A percentile compares a stretch with the other conserved stretches of the same genome.
Evolutionary conservation across 2,797 vertebrate species (phyloP).

Genomic region (Periparus ater): DNA sequence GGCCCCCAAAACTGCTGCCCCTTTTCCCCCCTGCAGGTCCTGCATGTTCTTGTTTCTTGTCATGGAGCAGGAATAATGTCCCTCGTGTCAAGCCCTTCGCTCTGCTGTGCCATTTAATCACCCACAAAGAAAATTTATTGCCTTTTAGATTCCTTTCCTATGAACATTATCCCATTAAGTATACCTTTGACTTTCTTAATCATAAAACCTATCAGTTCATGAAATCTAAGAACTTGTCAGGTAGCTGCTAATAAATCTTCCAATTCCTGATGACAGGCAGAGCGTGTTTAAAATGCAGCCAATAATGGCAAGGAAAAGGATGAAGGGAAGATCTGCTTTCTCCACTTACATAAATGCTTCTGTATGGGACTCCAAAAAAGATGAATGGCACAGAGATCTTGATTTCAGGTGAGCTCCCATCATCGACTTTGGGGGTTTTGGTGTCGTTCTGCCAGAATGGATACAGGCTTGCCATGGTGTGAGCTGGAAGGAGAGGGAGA

Average conservation of each 20-base stretch:
- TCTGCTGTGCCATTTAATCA: constrained; percentile 70
- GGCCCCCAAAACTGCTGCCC: not conserved
- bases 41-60: constrained; percentile 60
- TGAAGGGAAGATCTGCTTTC: not conserved
- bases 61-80: constrained; percentile 60
- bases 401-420: constrained; percentile 94
- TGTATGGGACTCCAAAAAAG: constrained; percentile 89
- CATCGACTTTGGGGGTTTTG: constrained; percentile 97
- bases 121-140: constrained; percentile 72
- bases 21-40: not conserved
- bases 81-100: constrained; percentile 47
- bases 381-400: constrained; percentile 84
- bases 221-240: constrained; percentile 73
- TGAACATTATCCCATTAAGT: constrained; percentile 76
- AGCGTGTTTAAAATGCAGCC: constrained; percentile 41
- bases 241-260: constrained; percentile 66
- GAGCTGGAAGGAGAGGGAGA: constrained; percentile 74
- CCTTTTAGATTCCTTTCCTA: constrained; percentile 65
- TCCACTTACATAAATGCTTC: constrained; percentile 89
- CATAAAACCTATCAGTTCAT: constrained; percentile 77
- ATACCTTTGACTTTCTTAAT: constrained; percentile 78
- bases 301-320: constrained; percentile 25
- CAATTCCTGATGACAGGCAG: not conserved
- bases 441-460: constrained; percentile 91
- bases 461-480: constrained; percentile 86